These are phyloP conservation scores for Slavum lentiscoides DNA, from an alignment of 2,888 invertebrate species.

Conservation along the genomic window DNA sequence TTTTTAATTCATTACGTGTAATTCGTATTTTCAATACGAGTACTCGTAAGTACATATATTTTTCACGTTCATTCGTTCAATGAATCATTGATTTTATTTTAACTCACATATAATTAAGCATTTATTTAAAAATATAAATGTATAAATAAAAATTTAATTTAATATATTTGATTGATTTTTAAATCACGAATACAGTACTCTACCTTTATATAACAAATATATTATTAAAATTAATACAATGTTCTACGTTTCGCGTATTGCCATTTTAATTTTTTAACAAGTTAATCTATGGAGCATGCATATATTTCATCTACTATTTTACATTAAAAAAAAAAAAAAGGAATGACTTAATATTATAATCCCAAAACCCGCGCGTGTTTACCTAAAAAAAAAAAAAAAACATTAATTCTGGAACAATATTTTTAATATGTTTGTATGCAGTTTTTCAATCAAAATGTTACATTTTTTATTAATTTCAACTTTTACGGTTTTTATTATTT, in stretches of 20 bases:
- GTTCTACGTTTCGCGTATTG: conserved; percentile 1
- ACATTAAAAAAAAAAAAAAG: background rate
- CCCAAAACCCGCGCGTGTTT: conserved; percentile 10
- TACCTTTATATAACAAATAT: background rate
- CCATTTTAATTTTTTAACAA: conserved; percentile 33
- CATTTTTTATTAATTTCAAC: background rate
- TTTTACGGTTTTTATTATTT: background rate
- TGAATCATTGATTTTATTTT: background rate
- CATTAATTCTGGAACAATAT: background rate
- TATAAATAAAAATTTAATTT: conserved; percentile 20
- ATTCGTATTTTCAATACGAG: background rate
- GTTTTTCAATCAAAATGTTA: background rate
- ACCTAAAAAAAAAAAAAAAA: conserved; percentile 1
- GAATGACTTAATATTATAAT: conserved; percentile 22
- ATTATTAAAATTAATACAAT: conserved; percentile 31
- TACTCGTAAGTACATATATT: background rate
- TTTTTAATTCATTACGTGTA: background rate
- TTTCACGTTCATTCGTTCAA: conserved; percentile 2
- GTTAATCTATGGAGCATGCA: conserved; percentile 9
- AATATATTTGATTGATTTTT: conserved; percentile 36
- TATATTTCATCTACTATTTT: conserved; percentile 17
- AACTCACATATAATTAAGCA: background rate
- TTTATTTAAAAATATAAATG: conserved; percentile 4
- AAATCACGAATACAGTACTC: conserved; percentile 1
- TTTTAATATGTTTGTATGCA: background rate